Evolutionary conservation across 1,140 invertebrate genomes (phyloP).

Genomic region (Drosophila littoralis): DNA sequence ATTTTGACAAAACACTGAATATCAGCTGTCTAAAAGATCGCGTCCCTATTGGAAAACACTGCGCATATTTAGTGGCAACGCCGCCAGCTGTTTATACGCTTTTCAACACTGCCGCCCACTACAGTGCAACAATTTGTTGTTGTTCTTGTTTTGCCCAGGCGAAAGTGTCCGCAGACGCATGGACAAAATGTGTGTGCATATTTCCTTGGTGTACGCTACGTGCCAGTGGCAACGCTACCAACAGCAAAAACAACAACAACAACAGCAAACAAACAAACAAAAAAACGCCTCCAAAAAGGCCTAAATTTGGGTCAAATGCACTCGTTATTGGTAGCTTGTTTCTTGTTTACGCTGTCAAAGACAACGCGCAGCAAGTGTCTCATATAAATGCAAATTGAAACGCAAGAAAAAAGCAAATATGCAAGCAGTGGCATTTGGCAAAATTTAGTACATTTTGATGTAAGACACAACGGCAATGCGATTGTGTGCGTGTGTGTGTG

Average conservation of each 20-base stretch:
- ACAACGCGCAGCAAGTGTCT: slow-evolving; percentile 12
- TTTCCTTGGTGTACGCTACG: slow-evolving; percentile 35
- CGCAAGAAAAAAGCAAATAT: slow-evolving; percentile 10
- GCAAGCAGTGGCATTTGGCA: slow-evolving; percentile 12
- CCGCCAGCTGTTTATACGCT: slow-evolving; percentile 23
- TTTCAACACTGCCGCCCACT: slow-evolving; percentile 37
- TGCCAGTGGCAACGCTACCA: slow-evolving; percentile 29
- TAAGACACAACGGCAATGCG: slow-evolving; percentile 4
- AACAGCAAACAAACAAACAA: not conserved
- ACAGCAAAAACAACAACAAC: slow-evolving; percentile 1
- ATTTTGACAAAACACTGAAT: too few species aligned
- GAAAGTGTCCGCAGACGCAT: slow-evolving; percentile 34
- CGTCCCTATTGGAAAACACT: not conserved
- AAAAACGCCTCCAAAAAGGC: slow-evolving; percentile 27
- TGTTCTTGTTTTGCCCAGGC: slow-evolving; percentile 32
- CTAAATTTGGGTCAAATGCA: slow-evolving; percentile 49
- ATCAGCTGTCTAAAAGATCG: too few species aligned
- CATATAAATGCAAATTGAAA: slow-evolving; percentile 25
- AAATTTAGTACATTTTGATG: slow-evolving; percentile 1
- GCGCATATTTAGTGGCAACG: slow-evolving; percentile 28
- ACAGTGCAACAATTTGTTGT: slow-evolving; percentile 30
- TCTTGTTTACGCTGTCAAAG: slow-evolving; percentile 25
- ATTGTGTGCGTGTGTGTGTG: slow-evolving; percentile 1
- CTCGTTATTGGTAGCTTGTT: slow-evolving; percentile 19
- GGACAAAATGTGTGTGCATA: slow-evolving; percentile 4